These are phyloP conservation scores for Bettongia penicillata DNA, from an alignment of 2,113 vertebrate species.

Conservation along the genomic window DNA sequence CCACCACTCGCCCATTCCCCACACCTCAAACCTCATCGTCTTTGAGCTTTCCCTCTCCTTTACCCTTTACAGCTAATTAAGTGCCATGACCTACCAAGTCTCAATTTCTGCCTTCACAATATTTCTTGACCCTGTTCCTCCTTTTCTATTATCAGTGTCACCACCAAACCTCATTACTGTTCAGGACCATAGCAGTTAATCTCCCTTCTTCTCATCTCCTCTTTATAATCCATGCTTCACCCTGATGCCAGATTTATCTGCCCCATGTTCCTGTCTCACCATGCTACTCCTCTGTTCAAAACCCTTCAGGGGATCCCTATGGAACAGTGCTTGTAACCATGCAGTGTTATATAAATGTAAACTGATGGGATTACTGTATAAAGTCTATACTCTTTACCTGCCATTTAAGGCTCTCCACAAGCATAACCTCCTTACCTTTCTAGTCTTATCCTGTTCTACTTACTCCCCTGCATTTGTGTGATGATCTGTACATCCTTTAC, in stretches of 20 bases:
- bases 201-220: neutral
- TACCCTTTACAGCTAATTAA: neutral
- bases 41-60: neutral
- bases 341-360: neutral
- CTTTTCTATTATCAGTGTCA: neutral
- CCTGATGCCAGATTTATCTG: neutral
- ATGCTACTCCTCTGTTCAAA: neutral
- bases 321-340: neutral
- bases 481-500: neutral
- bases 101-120: neutral
- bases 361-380: neutral
- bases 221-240: neutral
- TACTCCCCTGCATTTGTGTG: neutral
- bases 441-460: neutral
- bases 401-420: neutral
- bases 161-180: neutral
- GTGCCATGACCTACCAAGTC: neutral
- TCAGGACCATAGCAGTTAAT: neutral
- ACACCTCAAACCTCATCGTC: neutral
- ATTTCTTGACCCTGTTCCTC: neutral
- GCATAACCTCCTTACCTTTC: neutral
- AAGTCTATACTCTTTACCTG: neutral
- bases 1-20: neutral
- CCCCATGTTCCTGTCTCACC: neutral
- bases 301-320: neutral